phyloP scores from a whole-genome alignment of 2,113 vertebrate species.

The Cricetomys ansorgei region DNA sequence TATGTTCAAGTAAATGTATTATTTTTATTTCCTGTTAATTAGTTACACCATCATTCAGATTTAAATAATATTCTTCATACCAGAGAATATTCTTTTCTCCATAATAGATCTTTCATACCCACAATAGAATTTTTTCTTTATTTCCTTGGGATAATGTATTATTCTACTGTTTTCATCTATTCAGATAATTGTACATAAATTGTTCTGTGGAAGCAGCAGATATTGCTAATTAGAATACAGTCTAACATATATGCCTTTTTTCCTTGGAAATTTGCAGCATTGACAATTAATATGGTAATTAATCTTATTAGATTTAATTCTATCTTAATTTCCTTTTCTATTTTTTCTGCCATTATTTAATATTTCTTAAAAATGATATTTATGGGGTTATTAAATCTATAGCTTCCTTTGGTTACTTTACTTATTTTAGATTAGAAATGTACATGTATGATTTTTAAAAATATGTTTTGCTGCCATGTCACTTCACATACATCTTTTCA shows the following conservation, averaged over 20 bases:
- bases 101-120: neutral
- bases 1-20: neutral
- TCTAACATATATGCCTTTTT: neutral
- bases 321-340: neutral
- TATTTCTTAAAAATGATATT: neutral
- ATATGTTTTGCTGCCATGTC: neutral
- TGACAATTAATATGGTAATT: neutral
- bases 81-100: neutral
- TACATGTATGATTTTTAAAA: neutral
- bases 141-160: neutral
- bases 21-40: neutral
- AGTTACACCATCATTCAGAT: neutral
- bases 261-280: neutral
- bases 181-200: neutral
- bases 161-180: neutral
- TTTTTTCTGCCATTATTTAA: neutral
- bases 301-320: neutral
- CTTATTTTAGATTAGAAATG: neutral
- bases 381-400: neutral
- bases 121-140: neutral
- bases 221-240: neutral
- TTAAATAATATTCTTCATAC: neutral
- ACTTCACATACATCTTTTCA: neutral
- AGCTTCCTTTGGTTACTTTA: neutral
- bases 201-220: neutral